Evolutionary conservation across 2,113 vertebrate genomes (phyloP).

Genomic region (Balaeniceps rex): DNA sequence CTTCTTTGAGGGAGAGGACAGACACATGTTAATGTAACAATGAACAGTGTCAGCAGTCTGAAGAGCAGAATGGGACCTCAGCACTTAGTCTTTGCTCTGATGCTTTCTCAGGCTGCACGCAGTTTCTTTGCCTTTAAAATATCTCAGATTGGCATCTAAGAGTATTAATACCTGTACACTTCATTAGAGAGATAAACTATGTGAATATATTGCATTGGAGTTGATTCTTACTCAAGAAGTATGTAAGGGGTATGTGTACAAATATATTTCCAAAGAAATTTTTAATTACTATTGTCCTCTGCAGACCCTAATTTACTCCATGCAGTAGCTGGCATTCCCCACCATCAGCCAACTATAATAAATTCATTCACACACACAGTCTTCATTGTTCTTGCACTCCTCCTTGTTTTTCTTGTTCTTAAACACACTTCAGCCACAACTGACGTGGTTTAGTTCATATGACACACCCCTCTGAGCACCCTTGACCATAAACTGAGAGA

Average conservation of each 20-base stretch:
- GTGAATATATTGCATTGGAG: neutral
- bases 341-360: neutral
- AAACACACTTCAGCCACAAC: neutral
- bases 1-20: neutral
- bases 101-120: neutral
- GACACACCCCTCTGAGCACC: neutral
- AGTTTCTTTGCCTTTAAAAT: neutral
- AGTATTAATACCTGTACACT: neutral
- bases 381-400: neutral
- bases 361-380: neutral
- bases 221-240: neutral
- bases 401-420: conserved; percentile 6
- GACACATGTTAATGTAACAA: neutral
- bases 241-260: neutral
- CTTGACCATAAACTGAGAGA: neutral
- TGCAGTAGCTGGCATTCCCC: neutral
- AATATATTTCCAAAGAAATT: neutral
- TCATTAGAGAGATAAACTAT: neutral
- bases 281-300: neutral
- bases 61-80: neutral
- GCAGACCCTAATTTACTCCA: neutral
- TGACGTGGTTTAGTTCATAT: neutral
- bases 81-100: neutral
- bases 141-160: neutral
- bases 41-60: neutral